phyloP scores from a whole-genome alignment of 2,113 vertebrate genomes.

The Pristiophorus japonicus region DNA sequence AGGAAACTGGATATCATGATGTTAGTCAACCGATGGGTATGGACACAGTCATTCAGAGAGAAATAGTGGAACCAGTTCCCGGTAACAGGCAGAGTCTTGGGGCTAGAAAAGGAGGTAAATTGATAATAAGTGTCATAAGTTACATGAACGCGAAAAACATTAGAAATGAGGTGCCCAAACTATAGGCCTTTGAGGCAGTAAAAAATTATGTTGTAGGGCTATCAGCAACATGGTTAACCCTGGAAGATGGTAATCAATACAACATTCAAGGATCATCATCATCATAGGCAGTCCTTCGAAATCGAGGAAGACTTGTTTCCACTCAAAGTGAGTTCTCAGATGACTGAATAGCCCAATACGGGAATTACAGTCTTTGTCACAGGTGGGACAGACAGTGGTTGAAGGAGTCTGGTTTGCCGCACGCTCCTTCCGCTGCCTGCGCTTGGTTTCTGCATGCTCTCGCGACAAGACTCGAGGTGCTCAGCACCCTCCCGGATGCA shows the following conservation, averaged over 20 bases:
- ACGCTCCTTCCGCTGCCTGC: no score
- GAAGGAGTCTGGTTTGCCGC: no score
- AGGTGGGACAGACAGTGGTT: no score
- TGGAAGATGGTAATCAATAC: no score
- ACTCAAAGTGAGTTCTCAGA: no score
- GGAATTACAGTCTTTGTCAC: no score
- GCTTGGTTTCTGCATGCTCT: no score
- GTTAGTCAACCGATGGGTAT: not conserved
- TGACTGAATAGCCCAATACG: no score
- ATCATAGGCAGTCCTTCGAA: no score
- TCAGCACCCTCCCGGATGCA: no score
- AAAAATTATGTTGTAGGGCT: not conserved
- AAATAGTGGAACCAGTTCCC: not conserved
- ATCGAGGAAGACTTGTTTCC: no score
- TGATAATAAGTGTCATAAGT: not conserved
- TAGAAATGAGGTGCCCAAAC: not conserved
- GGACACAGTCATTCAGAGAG: not conserved
- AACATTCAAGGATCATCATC: not conserved
- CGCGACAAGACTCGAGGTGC: no score
- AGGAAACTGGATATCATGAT: not conserved
- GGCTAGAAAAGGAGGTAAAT: not conserved
- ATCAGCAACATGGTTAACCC: not conserved
- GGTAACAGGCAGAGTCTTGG: not conserved
- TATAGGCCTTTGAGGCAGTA: not conserved
- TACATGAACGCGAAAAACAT: not conserved